phyloP scores from a whole-genome alignment of 2,888 invertebrate genomes.

The Catocala fraxini region DNA sequence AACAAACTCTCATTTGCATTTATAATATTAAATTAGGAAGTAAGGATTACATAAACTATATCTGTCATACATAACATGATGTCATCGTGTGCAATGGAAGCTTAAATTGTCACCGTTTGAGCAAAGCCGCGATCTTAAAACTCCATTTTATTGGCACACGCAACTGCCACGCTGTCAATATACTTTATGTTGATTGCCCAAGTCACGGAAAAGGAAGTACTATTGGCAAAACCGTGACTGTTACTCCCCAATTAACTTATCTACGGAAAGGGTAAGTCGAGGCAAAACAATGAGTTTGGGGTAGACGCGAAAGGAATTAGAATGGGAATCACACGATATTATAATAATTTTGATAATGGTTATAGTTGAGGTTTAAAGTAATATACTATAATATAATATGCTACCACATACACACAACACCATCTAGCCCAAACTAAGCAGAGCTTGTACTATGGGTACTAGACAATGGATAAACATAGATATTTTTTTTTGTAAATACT shows the following conservation, averaged over 20 bases:
- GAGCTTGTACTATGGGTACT: too few relatives aligned
- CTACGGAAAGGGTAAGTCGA: slow-evolving; percentile 22
- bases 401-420: too few relatives aligned
- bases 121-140: not conserved
- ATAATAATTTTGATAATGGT: not conserved
- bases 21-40: too few relatives aligned
- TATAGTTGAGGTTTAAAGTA: not conserved
- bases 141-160: slow-evolving; percentile 5
- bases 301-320: not conserved
- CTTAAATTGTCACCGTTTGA: not conserved
- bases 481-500: too few relatives aligned
- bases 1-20: too few relatives aligned
- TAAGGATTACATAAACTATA: too few relatives aligned
- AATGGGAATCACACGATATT: not conserved
- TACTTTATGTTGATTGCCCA: slow-evolving; percentile 9
- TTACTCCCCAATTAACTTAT: slow-evolving; percentile 30
- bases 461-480: too few relatives aligned
- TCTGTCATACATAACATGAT: too few relatives aligned
- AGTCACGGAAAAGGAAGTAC: slow-evolving; percentile 28
- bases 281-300: slow-evolving; percentile 2
- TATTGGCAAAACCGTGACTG: slow-evolving; percentile 16
- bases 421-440: too few relatives aligned
- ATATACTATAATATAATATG: too few relatives aligned
- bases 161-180: slow-evolving; percentile 5
- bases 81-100: not conserved